Base-by-base conservation (phyloP, 2,797 vertebrate genomes). In the Fistularia commersonii region DNA sequence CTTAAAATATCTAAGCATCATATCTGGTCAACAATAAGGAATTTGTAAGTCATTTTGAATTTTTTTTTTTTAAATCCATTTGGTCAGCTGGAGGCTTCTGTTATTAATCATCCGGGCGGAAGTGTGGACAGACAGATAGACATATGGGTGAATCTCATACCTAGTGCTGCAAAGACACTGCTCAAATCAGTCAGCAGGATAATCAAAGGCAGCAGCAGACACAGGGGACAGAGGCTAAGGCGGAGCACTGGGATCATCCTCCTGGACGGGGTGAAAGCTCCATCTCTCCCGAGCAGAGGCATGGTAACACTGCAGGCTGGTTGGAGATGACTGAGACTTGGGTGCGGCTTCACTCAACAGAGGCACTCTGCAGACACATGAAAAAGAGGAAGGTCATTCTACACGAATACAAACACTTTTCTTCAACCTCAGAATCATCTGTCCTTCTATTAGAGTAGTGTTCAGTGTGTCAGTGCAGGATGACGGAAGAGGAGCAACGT, bases 331-430 rank as follows among this genome's bases (percentile, higher is more conserved):
- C 8, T 3, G 58, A 61, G 61, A 76, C 60, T 46, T 32, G 40
- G 42, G 59, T 7, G 34, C 68, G 48, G 59, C 69, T 73, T 82
- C 72, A 63, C 84, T 80, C 72, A 81, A 54, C 57, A 83, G 76
- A 77, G 78, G 84, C 86, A 86, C 87, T 87, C 87, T 90, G 86
- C 51, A 54, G 64, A 83, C 32, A 74, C 8, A 62, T 4, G 54
- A 48, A 53, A 58, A 15, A 31, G 41, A 46, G 7, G 46, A 77
- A 72, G 64, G 73, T 81, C 63, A 82, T 15, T 41, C 36, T 40
- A 58, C 15, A 36, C 0, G 2, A 39, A 45, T 13, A 12, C 63
- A 54, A 69, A 32, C 60, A 54, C n/a, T 52, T 64, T 52, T 52
- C 38, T n/a, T 38, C 37, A 35, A 62, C 43, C 59, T 59, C 51